These are phyloP conservation scores for Isichthys henryi DNA, from an alignment of 2,113 vertebrate species.

Conservation along the genomic window DNA sequence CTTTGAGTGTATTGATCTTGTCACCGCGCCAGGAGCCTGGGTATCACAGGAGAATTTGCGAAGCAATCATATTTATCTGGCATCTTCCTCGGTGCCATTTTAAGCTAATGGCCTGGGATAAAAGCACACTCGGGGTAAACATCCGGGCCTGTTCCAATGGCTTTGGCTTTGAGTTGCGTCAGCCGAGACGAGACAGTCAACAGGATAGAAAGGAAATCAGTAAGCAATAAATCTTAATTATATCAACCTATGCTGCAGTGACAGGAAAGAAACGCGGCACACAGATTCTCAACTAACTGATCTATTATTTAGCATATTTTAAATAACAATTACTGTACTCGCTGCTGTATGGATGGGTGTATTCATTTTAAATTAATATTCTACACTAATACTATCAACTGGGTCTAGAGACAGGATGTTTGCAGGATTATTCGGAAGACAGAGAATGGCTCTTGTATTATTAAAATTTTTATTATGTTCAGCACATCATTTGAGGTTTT, in stretches of 20 bases:
- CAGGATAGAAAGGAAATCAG: background rate
- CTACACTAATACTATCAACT: background rate
- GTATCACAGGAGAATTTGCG: conserved; percentile 8
- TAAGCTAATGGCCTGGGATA: background rate
- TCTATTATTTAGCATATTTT: background rate
- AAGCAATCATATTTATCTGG: conserved; percentile 19
- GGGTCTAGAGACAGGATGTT: background rate
- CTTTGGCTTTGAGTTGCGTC: background rate
- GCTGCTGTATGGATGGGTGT: conserved; percentile 1
- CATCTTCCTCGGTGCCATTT: background rate
- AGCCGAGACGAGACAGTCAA: background rate
- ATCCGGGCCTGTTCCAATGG: background rate
- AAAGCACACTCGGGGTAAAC: background rate
- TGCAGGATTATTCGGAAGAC: background rate
- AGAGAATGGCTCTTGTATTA: background rate
- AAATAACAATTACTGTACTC: background rate
- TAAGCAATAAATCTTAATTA: conserved; percentile 6
- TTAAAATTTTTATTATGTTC: conserved; percentile 7
- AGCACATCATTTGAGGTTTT: background rate
- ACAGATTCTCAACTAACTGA: background rate
- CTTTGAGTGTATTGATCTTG: conserved; percentile 10
- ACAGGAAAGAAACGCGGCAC: background rate
- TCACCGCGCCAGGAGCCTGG: background rate
- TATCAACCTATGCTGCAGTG: background rate
- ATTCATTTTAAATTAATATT: conserved; percentile 10